A percentile compares a stretch with the other conserved stretches of the same genome.
Conservation (phyloP, 2,797 vertebrate genomes). For the Pampus argenteus region DNA sequence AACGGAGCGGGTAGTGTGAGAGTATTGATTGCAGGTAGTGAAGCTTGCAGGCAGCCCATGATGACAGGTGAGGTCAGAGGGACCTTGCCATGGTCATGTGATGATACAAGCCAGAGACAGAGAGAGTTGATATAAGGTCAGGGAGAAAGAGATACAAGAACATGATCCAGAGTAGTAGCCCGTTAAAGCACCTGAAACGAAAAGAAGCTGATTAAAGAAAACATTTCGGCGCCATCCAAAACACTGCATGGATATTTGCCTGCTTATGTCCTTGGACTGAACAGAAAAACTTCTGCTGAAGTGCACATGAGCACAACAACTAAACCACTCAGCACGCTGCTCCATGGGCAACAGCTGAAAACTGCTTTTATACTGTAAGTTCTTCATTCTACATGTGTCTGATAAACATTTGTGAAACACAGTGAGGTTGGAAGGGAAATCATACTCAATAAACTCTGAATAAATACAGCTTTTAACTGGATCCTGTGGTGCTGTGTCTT, state of each 20-base stretch:
- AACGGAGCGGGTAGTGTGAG: constrained; percentile 22
- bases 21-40: constrained; percentile 51
- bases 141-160: not conserved
- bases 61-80: constrained; percentile 52
- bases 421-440: not conserved
- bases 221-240: not conserved
- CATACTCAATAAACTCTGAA: not conserved
- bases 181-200: not conserved
- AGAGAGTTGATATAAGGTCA: constrained; percentile 2
- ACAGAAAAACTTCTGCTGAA: not conserved
- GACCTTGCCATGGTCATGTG: constrained; percentile 16
- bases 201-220: not conserved
- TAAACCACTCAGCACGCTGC: not conserved
- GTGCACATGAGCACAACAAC: not conserved
- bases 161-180: not conserved
- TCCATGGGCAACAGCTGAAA: not conserved
- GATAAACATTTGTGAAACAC: not conserved
- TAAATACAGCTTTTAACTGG: not conserved
- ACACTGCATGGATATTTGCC: not conserved
- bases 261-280: not conserved
- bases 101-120: constrained; percentile 31
- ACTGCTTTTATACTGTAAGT: not conserved
- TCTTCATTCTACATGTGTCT: not conserved
- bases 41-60: constrained; percentile 3
- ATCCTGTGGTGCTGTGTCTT: not conserved